Conservation (phyloP, 2,888 invertebrate genomes). For the Koerneria pararmatus region DNA sequence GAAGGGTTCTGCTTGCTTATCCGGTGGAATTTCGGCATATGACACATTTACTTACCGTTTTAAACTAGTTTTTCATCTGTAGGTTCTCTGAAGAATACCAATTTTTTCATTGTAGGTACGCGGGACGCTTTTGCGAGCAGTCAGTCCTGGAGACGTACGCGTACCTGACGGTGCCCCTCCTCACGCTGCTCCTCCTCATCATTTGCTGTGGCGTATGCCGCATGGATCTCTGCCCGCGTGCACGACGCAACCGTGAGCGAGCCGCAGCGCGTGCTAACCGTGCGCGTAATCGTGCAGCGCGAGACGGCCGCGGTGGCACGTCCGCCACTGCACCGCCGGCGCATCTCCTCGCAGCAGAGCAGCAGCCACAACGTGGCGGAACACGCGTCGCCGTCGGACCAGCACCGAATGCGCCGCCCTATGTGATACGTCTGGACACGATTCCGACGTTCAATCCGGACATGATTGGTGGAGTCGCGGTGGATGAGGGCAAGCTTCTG, state of each 20-base stretch:
- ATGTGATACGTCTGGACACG: constrained; percentile 41
- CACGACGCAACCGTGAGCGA: constrained; percentile 10
- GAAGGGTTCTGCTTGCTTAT: too few species aligned
- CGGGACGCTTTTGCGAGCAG: too few species aligned
- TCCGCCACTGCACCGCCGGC: background rate
- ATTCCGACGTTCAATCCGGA: constrained; percentile 44
- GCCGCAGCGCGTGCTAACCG: constrained; percentile 1
- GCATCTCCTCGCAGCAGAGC: background rate
- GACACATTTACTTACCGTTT: too few species aligned
- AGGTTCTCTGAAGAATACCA: too few species aligned
- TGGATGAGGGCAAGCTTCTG: constrained; percentile 22
- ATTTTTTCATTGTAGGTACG: too few species aligned
- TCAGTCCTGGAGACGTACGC: too few species aligned
- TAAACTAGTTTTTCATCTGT: too few species aligned
- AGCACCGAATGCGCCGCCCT: constrained; percentile 23
- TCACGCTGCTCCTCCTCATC: constrained; percentile 38
- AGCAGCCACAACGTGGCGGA: constrained; percentile 7
- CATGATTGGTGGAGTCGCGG: constrained; percentile 33
- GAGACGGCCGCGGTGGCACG: background rate
- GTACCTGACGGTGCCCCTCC: constrained; percentile 38
- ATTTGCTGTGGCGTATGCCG: constrained; percentile 49
- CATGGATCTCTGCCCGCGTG: constrained; percentile 47
- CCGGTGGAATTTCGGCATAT: too few species aligned
- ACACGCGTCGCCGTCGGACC: constrained; percentile 15
- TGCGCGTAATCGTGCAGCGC: constrained; percentile 1